Conservation (phyloP, 2,888 invertebrate species). For the Parnassius glacialis region DNA sequence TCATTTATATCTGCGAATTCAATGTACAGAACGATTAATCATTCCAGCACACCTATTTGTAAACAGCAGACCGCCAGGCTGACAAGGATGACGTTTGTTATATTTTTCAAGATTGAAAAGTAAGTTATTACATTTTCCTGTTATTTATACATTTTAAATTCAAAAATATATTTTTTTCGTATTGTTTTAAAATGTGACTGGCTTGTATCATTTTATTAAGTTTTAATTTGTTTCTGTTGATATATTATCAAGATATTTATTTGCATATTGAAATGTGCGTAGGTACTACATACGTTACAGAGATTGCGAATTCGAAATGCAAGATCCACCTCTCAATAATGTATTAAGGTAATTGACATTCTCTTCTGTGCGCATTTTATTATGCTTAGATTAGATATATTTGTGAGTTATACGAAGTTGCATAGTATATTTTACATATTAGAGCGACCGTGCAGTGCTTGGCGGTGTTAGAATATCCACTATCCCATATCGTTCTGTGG, state of each 20-base stretch:
- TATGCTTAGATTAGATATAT: neutral
- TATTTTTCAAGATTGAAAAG: too few relatives aligned
- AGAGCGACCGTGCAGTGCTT: neutral
- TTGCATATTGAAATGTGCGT: neutral
- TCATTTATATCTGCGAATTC: slow-evolving; percentile 81
- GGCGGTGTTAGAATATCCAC: too few relatives aligned
- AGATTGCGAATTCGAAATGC: neutral
- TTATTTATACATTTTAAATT: too few relatives aligned
- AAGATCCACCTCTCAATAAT: neutral
- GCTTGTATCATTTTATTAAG: too few relatives aligned
- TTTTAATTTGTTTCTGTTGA: too few relatives aligned
- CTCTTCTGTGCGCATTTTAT: neutral
- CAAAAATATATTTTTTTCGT: neutral
- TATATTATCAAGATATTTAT: neutral
- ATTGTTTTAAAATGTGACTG: neutral
- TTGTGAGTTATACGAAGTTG: neutral
- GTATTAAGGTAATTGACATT: neutral
- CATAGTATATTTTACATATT: slow-evolving; percentile 27
- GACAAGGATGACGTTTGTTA: neutral
- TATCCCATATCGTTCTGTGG: too few relatives aligned
- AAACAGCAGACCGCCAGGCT: slow-evolving; percentile 31
- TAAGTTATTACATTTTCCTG: too few relatives aligned
- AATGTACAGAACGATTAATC: slow-evolving; percentile 80
- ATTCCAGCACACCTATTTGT: slow-evolving; percentile 77
- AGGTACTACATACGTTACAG: too few relatives aligned